Evolutionary conservation across 92 coral and sea anemone genomes (phyloP).

Genomic region (Nematostella vectensis): DNA sequence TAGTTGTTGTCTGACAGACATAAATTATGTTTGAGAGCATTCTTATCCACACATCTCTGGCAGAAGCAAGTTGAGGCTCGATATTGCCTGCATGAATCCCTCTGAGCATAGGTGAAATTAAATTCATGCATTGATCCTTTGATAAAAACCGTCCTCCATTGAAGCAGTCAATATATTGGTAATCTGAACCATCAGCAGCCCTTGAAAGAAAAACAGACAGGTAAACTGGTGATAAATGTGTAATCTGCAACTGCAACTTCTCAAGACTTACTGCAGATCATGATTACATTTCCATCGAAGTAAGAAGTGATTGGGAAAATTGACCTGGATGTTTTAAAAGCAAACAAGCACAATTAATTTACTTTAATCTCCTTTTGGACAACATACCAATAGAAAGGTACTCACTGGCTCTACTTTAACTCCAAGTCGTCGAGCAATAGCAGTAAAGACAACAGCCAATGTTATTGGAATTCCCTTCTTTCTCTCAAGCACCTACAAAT

Average conservation of each 20-base stretch:
- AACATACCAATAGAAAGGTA: too few species aligned
- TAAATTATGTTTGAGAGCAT: slow-evolving; percentile 62
- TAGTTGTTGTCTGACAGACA: slow-evolving; percentile 38
- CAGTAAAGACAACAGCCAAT: slow-evolving; percentile 68
- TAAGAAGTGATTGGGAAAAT: slow-evolving; percentile 82
- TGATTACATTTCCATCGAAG: slow-evolving; percentile 56
- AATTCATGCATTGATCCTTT: slow-evolving; percentile 34
- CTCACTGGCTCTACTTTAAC: slow-evolving; percentile 75
- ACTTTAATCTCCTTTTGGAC: too few species aligned
- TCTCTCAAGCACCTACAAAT: slow-evolving; percentile 51
- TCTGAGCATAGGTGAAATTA: slow-evolving; percentile 17
- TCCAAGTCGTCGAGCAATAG: slow-evolving; percentile 71
- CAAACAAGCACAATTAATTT: too few species aligned
- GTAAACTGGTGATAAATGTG: background rate
- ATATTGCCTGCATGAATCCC: background rate
- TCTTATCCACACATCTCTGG: slow-evolving; percentile 75
- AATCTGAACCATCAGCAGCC: slow-evolving; percentile 16
- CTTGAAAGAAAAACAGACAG: slow-evolving; percentile 20
- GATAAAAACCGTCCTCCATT: slow-evolving; percentile 53
- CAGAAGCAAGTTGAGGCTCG: slow-evolving; percentile 38
- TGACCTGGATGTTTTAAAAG: too few species aligned
- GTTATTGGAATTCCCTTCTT: slow-evolving; percentile 81
- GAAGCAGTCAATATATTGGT: slow-evolving; percentile 74
- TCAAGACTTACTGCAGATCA: slow-evolving; percentile 27
- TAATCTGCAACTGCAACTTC: background rate